Conservation (phyloP, 2,888 invertebrate species). For the Caprella mutica region DNA sequence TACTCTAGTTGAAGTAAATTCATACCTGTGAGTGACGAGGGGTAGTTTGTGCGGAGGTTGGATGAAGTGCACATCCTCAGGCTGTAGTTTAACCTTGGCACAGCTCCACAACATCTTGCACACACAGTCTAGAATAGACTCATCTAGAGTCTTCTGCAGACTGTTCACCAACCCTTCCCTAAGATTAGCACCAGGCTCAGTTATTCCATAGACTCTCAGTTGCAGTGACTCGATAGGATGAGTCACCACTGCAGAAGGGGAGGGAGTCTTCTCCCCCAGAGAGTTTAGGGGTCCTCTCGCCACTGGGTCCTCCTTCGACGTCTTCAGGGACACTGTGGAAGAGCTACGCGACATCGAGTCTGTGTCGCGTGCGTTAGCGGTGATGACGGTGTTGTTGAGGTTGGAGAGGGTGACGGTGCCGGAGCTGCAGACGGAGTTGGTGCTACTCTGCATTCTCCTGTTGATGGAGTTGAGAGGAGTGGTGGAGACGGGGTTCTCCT, state of each 20-base stretch:
- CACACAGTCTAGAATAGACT: slow-evolving; percentile 58
- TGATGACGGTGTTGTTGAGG: too few relatives aligned
- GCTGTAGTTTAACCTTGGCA: slow-evolving; percentile 59
- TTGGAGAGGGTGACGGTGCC: too few relatives aligned
- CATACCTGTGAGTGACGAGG: slow-evolving; percentile 47
- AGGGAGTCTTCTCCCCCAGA: slow-evolving; percentile 33
- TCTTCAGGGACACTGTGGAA: slow-evolving; percentile 45
- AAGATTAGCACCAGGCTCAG: slow-evolving; percentile 54
- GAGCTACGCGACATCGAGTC: slow-evolving; percentile 45
- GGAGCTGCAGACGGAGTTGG: too few relatives aligned
- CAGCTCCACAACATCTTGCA: slow-evolving; percentile 57
- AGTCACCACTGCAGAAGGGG: slow-evolving; percentile 35
- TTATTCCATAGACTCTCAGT: slow-evolving; percentile 62
- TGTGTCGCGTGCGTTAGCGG: slow-evolving; percentile 17
- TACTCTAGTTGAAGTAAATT: not conserved
- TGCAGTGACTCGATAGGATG: too few relatives aligned
- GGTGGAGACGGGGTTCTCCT: too few relatives aligned
- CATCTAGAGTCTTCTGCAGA: slow-evolving; percentile 58
- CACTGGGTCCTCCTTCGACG: slow-evolving; percentile 25
- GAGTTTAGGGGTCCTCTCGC: slow-evolving; percentile 18
- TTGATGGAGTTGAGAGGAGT: too few relatives aligned
- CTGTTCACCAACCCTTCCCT: slow-evolving; percentile 55
- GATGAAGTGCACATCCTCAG: slow-evolving; percentile 62
- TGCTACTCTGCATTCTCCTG: too few relatives aligned
- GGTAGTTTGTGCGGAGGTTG: slow-evolving; percentile 52